These are phyloP conservation scores for Pseudomyrmex gracilis DNA, from an alignment of 1,140 invertebrate species.

Conservation along the genomic window DNA sequence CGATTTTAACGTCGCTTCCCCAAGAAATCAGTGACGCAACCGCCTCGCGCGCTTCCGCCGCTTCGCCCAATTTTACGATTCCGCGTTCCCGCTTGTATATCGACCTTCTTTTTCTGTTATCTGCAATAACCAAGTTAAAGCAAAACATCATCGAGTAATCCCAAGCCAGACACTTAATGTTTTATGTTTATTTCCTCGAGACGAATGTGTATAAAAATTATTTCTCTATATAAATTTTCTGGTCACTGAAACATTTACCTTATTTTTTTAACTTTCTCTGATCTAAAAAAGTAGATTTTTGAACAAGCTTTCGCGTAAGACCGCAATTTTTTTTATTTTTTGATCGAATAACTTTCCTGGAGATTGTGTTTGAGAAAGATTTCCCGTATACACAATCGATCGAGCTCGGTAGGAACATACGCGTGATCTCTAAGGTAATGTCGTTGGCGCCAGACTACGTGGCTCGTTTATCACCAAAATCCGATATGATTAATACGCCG, in stretches of 20 bases:
- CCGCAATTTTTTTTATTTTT: too few relatives aligned
- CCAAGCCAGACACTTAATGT: background rate
- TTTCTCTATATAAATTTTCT: too few relatives aligned
- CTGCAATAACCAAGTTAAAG: background rate
- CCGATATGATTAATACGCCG: conserved; percentile 68
- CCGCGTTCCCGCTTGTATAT: background rate
- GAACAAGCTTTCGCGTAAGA: too few relatives aligned
- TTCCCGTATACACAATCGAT: background rate
- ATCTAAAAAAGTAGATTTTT: too few relatives aligned
- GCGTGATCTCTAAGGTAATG: conserved; percentile 53
- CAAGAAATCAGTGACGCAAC: conserved; percentile 64
- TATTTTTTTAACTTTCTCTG: too few relatives aligned
- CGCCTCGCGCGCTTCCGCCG: conserved; percentile 7
- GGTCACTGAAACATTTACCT: too few relatives aligned
- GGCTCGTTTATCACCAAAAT: conserved; percentile 69
- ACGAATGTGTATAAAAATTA: background rate
- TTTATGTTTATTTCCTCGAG: background rate
- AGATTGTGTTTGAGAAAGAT: background rate
- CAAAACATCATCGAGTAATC: background rate
- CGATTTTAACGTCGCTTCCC: conserved; percentile 58
- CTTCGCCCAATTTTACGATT: conserved; percentile 17
- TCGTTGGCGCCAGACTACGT: conserved; percentile 53
- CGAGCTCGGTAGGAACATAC: conserved; percentile 10
- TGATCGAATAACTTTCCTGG: too few relatives aligned
- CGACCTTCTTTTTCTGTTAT: background rate